phyloP scores from a whole-genome alignment of 1,140 invertebrate species.

The Drosophila teissieri region DNA sequence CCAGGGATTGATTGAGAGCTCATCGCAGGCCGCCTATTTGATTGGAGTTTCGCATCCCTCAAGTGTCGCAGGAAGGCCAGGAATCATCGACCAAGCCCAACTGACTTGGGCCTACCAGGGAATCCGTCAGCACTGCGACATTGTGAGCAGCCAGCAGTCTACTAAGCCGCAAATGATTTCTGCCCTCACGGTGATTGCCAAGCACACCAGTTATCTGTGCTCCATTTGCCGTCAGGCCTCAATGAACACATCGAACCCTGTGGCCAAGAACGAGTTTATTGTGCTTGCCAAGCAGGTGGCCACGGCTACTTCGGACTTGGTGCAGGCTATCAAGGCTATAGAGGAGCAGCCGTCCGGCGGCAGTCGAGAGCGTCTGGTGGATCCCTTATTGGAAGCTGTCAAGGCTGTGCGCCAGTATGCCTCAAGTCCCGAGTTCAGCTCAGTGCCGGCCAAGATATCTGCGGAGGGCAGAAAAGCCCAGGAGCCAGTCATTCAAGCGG shows the following conservation, averaged over 20 bases:
- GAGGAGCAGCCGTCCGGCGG: slow-evolving; percentile 93
- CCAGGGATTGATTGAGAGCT: slow-evolving; percentile 96
- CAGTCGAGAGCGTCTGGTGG: slow-evolving; percentile 90
- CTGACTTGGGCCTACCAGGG: slow-evolving; percentile 94
- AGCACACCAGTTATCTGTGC: slow-evolving; percentile 97
- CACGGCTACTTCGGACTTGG: slow-evolving; percentile 96
- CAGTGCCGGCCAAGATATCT: slow-evolving; percentile 96
- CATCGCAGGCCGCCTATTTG: slow-evolving; percentile 96
- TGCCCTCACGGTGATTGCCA: slow-evolving; percentile 97
- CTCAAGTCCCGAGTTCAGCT: slow-evolving; percentile 95
- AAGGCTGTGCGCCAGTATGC: slow-evolving; percentile 97
- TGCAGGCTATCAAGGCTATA: slow-evolving; percentile 97
- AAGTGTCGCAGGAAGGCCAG: slow-evolving; percentile 94
- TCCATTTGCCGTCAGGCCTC: slow-evolving; percentile 97
- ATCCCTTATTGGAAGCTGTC: slow-evolving; percentile 94
- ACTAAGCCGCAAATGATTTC: slow-evolving; percentile 94
- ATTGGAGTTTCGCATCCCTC: slow-evolving; percentile 95
- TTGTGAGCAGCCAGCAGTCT: slow-evolving; percentile 90
- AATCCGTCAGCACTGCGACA: slow-evolving; percentile 94
- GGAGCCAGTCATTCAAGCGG: slow-evolving; percentile 94
- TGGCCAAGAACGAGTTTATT: slow-evolving; percentile 98
- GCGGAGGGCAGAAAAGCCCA: slow-evolving; percentile 90
- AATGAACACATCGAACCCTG: slow-evolving; percentile 95
- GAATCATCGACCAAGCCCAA: slow-evolving; percentile 96
- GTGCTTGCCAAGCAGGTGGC: slow-evolving; percentile 99